Evolutionary conservation across 2,113 vertebrate genomes (phyloP).

Genomic region (Mirza zaza): DNA sequence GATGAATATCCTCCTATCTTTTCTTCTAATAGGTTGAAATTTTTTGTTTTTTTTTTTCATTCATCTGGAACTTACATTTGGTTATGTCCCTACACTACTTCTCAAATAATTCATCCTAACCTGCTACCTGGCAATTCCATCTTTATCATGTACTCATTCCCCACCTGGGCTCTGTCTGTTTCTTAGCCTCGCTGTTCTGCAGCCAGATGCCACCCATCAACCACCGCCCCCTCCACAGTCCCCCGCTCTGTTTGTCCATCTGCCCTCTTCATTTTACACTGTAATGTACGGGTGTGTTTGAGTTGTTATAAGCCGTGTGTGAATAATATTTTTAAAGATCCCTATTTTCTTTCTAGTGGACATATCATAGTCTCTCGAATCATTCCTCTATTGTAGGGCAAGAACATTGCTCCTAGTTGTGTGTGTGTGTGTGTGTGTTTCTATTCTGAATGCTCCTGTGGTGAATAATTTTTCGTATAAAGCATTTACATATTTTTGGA

Average conservation of each 20-base stretch:
- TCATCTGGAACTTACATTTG: not conserved
- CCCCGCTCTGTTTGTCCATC: no score
- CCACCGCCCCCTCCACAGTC: no score
- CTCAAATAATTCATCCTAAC: not conserved
- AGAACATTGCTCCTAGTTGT: not conserved
- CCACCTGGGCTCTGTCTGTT: fast-evolving
- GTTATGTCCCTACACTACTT: not conserved
- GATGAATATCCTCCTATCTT: not conserved
- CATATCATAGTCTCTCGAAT: not conserved
- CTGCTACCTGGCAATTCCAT: fast-evolving
- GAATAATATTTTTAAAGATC: not conserved
- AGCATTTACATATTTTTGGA: conserved; percentile 77
- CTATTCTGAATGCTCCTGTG: conserved; percentile 16
- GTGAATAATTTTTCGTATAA: conserved; percentile 67
- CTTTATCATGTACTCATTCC: fast-evolving
- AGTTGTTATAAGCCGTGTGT: not conserved
- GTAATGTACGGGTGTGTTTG: not conserved
- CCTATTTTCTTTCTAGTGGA: not conserved
- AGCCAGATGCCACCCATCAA: no score
- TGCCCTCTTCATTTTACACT: not conserved
- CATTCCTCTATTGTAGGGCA: not conserved
- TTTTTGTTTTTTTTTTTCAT: conserved; percentile 24
- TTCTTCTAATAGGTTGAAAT: not conserved
- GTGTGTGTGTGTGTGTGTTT: not conserved
- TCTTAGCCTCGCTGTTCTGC: no score